Conservation (phyloP, 2,797 vertebrate genomes). For the Serranus cabrilla region DNA sequence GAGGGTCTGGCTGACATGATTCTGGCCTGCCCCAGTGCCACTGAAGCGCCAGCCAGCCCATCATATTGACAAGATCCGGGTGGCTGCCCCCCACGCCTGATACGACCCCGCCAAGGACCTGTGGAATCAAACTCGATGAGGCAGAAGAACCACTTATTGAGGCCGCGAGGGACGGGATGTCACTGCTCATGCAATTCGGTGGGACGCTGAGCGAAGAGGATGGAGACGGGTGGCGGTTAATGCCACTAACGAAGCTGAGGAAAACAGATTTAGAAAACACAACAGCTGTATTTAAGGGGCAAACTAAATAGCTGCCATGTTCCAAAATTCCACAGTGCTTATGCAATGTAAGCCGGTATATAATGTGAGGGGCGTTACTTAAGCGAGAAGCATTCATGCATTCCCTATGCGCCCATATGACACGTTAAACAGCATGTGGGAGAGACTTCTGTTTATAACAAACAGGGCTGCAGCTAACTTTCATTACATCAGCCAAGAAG, state of each 20-base stretch:
- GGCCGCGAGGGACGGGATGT: constrained; percentile 53
- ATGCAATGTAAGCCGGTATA: constrained; percentile 35
- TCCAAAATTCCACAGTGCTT: constrained; percentile 47
- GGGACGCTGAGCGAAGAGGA: constrained; percentile 19
- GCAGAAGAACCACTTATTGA: constrained; percentile 75
- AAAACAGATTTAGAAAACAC: constrained; percentile 61
- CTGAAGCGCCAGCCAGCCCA: constrained; percentile 48
- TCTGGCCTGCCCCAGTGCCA: constrained; percentile 63
- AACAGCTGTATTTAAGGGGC: constrained; percentile 47
- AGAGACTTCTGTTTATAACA: not conserved
- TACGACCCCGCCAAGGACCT: constrained; percentile 63
- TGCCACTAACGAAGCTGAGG: constrained; percentile 47
- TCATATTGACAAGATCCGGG: constrained; percentile 75
- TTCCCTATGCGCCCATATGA: constrained; percentile 1
- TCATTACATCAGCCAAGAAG: not conserved
- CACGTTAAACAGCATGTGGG: not conserved
- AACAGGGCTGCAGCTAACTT: not conserved
- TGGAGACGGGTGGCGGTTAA: constrained; percentile 16
- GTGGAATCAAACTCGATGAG: constrained; percentile 66
- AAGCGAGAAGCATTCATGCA: not conserved
- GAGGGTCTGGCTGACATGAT: constrained; percentile 72
- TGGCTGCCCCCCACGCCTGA: constrained; percentile 53
- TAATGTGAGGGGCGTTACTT: constrained; percentile 16
- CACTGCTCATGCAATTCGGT: constrained; percentile 29
- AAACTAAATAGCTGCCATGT: constrained; percentile 37